A percentile compares a stretch with the other conserved stretches of the same genome.
Evolutionary conservation across 1,140 invertebrate species (phyloP).

Genomic region (Hycleus phaleratus): DNA sequence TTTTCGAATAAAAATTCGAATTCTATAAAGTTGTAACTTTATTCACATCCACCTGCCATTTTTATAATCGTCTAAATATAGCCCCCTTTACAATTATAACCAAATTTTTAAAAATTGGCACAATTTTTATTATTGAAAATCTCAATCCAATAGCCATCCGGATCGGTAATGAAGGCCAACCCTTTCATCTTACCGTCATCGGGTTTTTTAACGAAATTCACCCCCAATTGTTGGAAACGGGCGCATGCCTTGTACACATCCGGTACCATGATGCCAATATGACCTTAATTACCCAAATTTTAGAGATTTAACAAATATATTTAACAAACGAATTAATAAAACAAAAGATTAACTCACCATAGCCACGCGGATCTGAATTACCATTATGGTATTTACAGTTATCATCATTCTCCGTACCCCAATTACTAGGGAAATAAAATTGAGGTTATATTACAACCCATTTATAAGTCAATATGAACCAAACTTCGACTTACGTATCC

Average conservation of each 20-base stretch:
- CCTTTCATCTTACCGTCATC: constrained; percentile 90
- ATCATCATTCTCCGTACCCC: constrained; percentile 83
- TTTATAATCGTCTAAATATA: too few relatives aligned
- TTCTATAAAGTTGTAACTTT: too few relatives aligned
- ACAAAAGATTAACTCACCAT: constrained; percentile 47
- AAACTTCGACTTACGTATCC: too few relatives aligned
- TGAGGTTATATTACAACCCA: too few relatives aligned
- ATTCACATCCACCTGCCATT: too few relatives aligned
- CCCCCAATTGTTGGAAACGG: constrained; percentile 74
- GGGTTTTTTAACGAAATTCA: constrained; percentile 85
- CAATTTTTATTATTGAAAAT: constrained; percentile 61
- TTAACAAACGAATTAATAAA: too few relatives aligned
- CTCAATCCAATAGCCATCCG: constrained; percentile 96
- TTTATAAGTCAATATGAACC: too few relatives aligned
- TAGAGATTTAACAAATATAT: too few relatives aligned
- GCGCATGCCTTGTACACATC: constrained; percentile 81
- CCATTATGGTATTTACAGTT: constrained; percentile 81
- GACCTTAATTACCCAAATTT: constrained; percentile 47
- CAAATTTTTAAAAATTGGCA: neutral
- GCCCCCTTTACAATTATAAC: too few relatives aligned
- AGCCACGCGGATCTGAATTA: constrained; percentile 84
- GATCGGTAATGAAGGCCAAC: constrained; percentile 89
- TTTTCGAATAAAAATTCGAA: too few relatives aligned
- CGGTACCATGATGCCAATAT: constrained; percentile 84
- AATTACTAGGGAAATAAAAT: constrained; percentile 54